Percentiles rank a stretch among this genome's conserved stretches.
Conservation (phyloP, 2,797 vertebrate genomes). For the Buceros bicornis region DNA sequence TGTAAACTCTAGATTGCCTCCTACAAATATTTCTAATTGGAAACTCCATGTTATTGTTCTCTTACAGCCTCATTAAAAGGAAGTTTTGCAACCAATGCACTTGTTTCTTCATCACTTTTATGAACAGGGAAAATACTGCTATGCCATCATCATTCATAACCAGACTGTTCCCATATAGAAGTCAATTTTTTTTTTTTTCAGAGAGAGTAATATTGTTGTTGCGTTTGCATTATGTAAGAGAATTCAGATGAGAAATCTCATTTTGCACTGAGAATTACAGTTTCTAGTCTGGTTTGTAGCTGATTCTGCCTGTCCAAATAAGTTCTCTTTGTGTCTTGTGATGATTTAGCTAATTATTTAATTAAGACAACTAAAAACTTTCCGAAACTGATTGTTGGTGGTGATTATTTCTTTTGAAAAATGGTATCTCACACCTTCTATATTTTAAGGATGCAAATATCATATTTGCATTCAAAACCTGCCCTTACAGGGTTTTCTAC, state of each 20-base stretch:
- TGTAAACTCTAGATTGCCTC: background rate
- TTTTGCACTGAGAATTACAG: background rate
- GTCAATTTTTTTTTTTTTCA: background rate
- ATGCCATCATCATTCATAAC: background rate
- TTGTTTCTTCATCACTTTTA: constrained; percentile 10
- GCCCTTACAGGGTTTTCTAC: background rate
- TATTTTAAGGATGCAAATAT: background rate
- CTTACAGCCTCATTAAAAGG: background rate
- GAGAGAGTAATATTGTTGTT: background rate
- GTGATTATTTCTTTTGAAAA: background rate
- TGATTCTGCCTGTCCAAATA: background rate
- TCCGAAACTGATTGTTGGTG: background rate
- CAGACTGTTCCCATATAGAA: background rate
- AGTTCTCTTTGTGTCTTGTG: background rate
- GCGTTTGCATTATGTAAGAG: background rate
- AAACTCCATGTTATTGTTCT: background rate
- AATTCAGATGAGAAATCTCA: background rate
- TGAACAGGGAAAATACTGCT: background rate
- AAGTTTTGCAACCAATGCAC: background rate
- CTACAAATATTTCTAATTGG: background rate
- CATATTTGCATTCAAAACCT: background rate
- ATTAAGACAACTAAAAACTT: background rate
- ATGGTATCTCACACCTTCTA: background rate
- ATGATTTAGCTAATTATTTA: background rate
- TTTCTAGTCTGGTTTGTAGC: background rate